Base-by-base conservation (phyloP, 2,888 invertebrate genomes). In the Phania funesta region DNA sequence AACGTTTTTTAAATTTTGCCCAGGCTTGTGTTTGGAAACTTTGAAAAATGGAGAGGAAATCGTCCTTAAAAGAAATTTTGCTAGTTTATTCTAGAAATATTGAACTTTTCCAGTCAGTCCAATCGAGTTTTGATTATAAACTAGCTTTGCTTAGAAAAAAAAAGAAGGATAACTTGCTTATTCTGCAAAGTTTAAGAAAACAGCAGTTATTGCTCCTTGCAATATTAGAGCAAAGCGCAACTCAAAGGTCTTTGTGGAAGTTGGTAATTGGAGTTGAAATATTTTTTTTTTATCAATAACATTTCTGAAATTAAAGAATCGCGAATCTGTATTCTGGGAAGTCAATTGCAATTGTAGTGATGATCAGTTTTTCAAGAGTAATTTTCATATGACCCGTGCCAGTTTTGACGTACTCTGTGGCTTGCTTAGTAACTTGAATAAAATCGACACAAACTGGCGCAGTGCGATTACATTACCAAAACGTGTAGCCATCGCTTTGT, bases 381-480 rank as follows among this genome's bases (percentile, higher is more conserved):
- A 67, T 52, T 67, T 67, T 52, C 67, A 38, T 13, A 67, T 67
- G 67, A 52, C 38, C 11, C 38, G 67, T 11, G 35, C 24, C n/a
- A 62, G 60, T 5, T 62, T 62, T 44, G 60, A 62, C 9, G 16
- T 44, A 0, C 44, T 44, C 13, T 52, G 52, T 13, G 16, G 18
- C 8, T 52, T 38, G 4, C 13, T 67, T 4, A 2, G 8, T 7
- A 65, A 38, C 0, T 16, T 65, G 4, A 50, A 50, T 3, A 50
- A 65, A 50, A 38, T 16, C 0, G 24, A 65, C 13, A 50, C 50
- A 65, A 65, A 52, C 6, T 52, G 65, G 50, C 20, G 8, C 7
- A 32, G 48, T 6, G 38, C 65, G 7, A 65, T 50, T 20, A n/a
- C 65, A 1, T 24, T 50, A 16, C 50, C 35, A 50, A 65, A 52